phyloP scores from a whole-genome alignment of 1,140 invertebrate species.

The Tribolium castaneum region DNA sequence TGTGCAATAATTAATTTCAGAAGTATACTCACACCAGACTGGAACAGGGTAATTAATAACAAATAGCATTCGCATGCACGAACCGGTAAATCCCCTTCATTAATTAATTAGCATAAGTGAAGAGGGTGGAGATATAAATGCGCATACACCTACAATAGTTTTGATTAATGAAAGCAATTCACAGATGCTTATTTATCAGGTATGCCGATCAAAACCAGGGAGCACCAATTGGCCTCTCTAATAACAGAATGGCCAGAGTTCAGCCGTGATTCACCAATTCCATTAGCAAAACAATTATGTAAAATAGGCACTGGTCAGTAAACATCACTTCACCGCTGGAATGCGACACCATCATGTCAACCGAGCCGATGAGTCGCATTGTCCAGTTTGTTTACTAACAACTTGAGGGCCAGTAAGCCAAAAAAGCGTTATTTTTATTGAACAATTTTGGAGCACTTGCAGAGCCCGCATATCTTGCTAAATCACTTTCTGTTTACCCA shows the following conservation, averaged over 20 bases:
- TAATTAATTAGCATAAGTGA: slow-evolving; percentile 34
- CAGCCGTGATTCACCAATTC: slow-evolving; percentile 36
- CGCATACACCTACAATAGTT: slow-evolving; percentile 25
- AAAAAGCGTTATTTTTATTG: no score
- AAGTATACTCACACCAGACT: slow-evolving; percentile 10
- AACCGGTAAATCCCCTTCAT: slow-evolving; percentile 18
- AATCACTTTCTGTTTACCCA: background rate
- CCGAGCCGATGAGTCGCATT: slow-evolving; percentile 8
- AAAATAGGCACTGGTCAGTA: slow-evolving; percentile 42
- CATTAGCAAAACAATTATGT: slow-evolving; percentile 46
- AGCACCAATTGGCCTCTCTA: background rate
- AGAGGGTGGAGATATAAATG: slow-evolving; percentile 24
- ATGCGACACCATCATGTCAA: slow-evolving; percentile 19
- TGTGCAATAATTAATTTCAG: slow-evolving; percentile 21
- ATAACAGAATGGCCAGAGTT: slow-evolving; percentile 13
- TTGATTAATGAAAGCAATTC: slow-evolving; percentile 31
- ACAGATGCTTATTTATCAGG: slow-evolving; percentile 29
- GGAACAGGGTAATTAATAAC: slow-evolving; percentile 19
- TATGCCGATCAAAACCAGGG: slow-evolving; percentile 19
- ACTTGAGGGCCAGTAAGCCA: background rate
- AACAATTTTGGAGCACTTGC: no score
- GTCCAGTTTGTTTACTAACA: slow-evolving; percentile 14
- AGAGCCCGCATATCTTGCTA: background rate
- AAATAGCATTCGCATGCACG: slow-evolving; percentile 14
- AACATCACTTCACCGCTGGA: slow-evolving; percentile 33